Conservation (phyloP, 2,797 vertebrate genomes). For the Rhinichthys osculus region DNA sequence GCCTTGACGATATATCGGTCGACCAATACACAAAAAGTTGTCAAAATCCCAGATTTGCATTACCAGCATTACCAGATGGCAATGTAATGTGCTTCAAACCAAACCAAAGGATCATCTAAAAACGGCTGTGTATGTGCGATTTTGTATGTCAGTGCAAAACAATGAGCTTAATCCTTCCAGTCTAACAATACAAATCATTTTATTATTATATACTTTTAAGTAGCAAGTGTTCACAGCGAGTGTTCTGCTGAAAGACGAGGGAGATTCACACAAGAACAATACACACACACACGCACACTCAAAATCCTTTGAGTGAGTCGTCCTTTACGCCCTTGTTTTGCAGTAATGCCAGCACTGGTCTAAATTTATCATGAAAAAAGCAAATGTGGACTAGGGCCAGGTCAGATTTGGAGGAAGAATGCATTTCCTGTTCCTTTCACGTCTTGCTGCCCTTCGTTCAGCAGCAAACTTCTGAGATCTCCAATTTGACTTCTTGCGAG, state of each 20-base stretch:
- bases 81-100: background rate
- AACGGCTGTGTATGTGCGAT: background rate
- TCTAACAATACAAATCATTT: background rate
- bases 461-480: background rate
- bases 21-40: no score
- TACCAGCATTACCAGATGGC: background rate
- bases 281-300: background rate
- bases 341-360: slow-evolving; percentile 22
- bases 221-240: background rate
- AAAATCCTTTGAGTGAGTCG: slow-evolving; percentile 5
- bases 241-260: slow-evolving; percentile 9
- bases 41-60: no score
- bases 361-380: slow-evolving; percentile 40
- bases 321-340: slow-evolving; percentile 31
- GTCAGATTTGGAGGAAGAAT: slow-evolving; percentile 45
- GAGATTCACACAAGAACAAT: background rate
- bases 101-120: background rate
- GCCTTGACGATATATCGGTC: no score
- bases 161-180: background rate
- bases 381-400: slow-evolving; percentile 46
- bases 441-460: slow-evolving; percentile 4
- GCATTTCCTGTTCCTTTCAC: slow-evolving; percentile 34
- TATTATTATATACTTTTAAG: background rate
- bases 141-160: background rate
- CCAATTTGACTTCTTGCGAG: slow-evolving; percentile 1